These are phyloP conservation scores for Cryptotis parvus DNA, from an alignment of 2,113 vertebrate species.

Conservation along the genomic window DNA sequence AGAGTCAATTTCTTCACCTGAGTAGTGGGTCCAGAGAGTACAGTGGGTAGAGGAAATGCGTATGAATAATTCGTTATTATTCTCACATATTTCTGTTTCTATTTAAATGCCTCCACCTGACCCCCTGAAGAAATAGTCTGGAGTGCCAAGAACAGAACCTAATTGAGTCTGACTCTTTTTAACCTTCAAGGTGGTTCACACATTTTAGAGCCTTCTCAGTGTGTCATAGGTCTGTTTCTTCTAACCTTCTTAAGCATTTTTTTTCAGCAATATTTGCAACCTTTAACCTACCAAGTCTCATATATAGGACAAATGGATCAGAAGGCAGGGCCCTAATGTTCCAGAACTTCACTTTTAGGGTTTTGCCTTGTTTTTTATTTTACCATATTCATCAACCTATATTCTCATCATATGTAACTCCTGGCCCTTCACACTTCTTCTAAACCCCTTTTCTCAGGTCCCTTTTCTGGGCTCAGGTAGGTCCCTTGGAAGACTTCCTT, in stretches of 20 bases:
- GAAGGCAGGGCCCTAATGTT: slow-evolving; percentile 1
- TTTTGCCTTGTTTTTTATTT: slow-evolving; percentile 18
- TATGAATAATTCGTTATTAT: too few species aligned
- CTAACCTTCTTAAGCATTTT: not conserved
- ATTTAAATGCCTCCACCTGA: too few species aligned
- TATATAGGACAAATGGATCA: slow-evolving; percentile 24
- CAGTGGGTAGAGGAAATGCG: too few species aligned
- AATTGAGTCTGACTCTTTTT: too few species aligned
- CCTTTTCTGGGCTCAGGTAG: slow-evolving; percentile 5
- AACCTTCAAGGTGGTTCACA: too few species aligned
- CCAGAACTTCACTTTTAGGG: slow-evolving; percentile 12
- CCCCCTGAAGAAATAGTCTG: too few species aligned
- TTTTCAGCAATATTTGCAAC: slow-evolving; percentile 40
- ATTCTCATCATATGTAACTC: slow-evolving; percentile 24
- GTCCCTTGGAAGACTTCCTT: slow-evolving; percentile 8
- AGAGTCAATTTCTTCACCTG: too few species aligned
- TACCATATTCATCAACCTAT: slow-evolving; percentile 28
- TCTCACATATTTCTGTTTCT: too few species aligned
- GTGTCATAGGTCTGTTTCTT: too few species aligned
- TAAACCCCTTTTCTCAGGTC: not conserved
- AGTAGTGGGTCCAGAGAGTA: too few species aligned
- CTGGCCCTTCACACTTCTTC: slow-evolving; percentile 5
- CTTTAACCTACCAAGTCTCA: slow-evolving; percentile 20
- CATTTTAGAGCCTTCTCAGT: too few species aligned
- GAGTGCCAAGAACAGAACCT: too few species aligned